phyloP scores from a whole-genome alignment of 2,888 invertebrate species.

The Thereva nobilitata region DNA sequence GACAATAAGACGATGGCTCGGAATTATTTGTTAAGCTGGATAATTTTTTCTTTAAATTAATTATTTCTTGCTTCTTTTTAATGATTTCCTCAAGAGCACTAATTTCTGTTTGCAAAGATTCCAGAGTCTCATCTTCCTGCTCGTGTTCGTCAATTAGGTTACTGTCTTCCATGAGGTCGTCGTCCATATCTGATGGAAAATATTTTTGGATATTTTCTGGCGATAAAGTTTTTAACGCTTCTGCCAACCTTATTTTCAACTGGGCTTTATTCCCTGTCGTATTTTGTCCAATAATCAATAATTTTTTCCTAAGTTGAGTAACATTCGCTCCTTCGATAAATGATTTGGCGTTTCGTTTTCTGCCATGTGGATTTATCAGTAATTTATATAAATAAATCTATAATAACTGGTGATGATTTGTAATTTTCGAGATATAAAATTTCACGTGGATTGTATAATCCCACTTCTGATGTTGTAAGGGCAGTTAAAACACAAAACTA shows the following conservation, averaged over 20 bases:
- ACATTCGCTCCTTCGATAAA: constrained; percentile 28
- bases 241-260: constrained; percentile 27
- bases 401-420: too few relatives aligned
- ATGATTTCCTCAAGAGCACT: constrained; percentile 19
- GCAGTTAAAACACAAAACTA: too few relatives aligned
- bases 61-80: constrained; percentile 32
- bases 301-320: constrained; percentile 23
- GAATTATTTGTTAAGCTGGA: constrained; percentile 5
- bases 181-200: constrained; percentile 18
- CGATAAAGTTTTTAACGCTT: constrained; percentile 20
- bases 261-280: constrained; percentile 21
- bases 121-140: not conserved
- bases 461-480: too few relatives aligned
- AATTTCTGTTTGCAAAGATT: constrained; percentile 16
- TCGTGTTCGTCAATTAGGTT: not conserved
- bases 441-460: too few relatives aligned
- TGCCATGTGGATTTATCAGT: too few relatives aligned
- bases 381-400: too few relatives aligned
- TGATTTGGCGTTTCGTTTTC: not conserved
- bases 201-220: constrained; percentile 7
- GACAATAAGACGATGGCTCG: constrained; percentile 10
- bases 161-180: not conserved
- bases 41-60: constrained; percentile 23
- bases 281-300: not conserved
- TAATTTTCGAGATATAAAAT: too few relatives aligned